Base-by-base conservation (phyloP, 2,797 vertebrate genomes). In the Hafferia zeledoni region DNA sequence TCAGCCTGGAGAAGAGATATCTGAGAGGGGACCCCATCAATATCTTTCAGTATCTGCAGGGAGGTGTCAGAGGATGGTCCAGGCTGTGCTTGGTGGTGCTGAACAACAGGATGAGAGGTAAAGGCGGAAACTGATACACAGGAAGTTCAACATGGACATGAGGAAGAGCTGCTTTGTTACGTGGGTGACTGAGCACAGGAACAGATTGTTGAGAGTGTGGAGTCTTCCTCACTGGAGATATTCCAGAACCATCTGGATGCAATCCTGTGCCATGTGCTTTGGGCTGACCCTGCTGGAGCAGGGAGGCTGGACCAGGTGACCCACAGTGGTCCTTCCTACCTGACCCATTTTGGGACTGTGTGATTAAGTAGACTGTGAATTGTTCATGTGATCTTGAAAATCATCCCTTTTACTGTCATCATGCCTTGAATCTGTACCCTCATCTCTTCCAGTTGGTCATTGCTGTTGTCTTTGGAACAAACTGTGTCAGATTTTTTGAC, bases 261-360 rank as follows among this genome's bases (percentile, higher is more conserved):
- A 41, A 12, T 31, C 22, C 61, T 61, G 61, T 23, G 33, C 33
- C 1, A 0, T 11, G 13, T 35, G 49, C 41, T 49, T 11, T 76
- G 43, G 35, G 19, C 2, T 50, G 5, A 5, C 5, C 43, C 57
- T 50, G 37, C 64, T 39, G 23, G 35, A 35, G 27, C 30, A 53
- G 30, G n/a, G 10, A 46, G 46, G 11, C 46, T 18, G 30, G 35
- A 28, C 18, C 31, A 25, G 28, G 15, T 44, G 8, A 63, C n/a
- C 23, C 56, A 56, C 2, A 12, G 16, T 13, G n/a, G 4, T n/a
- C 23, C 11, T 37, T 56, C 43, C 43, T 44, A 25, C 35, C 43
- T 30, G 56, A 69, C 0, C 23, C 43, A 4, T 25, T 1, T 11
- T 76, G 19, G 19, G 10, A 4, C 24, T 39, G 5, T 25, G 19